These are phyloP conservation scores for Dryas iulia DNA, from an alignment of 1,140 invertebrate genomes.

Conservation along the genomic window DNA sequence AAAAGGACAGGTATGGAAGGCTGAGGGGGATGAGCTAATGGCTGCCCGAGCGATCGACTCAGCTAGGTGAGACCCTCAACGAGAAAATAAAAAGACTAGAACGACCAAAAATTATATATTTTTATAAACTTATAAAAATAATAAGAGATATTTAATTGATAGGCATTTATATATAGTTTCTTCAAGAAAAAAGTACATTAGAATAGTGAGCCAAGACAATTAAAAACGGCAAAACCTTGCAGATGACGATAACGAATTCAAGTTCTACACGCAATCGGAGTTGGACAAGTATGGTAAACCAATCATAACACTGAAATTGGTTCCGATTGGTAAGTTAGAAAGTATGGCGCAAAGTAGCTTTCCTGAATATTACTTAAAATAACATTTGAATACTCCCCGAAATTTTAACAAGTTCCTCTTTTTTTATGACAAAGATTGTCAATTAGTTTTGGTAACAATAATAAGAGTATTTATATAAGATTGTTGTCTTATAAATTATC, in stretches of 20 bases:
- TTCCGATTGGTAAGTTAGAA: background rate
- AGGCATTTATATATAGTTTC: background rate
- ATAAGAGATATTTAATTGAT: too few relatives aligned
- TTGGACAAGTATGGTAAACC: conserved; percentile 12
- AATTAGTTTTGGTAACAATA: too few relatives aligned
- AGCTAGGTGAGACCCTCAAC: too few relatives aligned
- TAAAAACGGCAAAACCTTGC: conserved; percentile 9
- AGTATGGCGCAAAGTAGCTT: background rate
- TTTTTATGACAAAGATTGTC: too few relatives aligned
- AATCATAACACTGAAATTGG: conserved; percentile 6
- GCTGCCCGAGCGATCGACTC: too few relatives aligned
- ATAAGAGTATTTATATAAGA: too few relatives aligned
- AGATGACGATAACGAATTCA: conserved; percentile 14
- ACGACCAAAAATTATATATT: too few relatives aligned
- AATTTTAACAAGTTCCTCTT: too few relatives aligned
- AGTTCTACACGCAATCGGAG: conserved; percentile 7
- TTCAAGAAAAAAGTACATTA: background rate
- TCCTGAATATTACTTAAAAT: background rate
- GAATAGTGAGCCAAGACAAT: conserved; percentile 7
- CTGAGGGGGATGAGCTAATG: too few relatives aligned
- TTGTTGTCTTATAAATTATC: background rate
- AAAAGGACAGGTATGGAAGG: too few relatives aligned
- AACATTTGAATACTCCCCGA: background rate
- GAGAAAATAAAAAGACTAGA: too few relatives aligned
- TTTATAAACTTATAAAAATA: too few relatives aligned